Percentiles rank a stretch among this genome's conserved stretches.
Conservation (phyloP, 1,140 invertebrate species). For the Zaprionus capensis region DNA sequence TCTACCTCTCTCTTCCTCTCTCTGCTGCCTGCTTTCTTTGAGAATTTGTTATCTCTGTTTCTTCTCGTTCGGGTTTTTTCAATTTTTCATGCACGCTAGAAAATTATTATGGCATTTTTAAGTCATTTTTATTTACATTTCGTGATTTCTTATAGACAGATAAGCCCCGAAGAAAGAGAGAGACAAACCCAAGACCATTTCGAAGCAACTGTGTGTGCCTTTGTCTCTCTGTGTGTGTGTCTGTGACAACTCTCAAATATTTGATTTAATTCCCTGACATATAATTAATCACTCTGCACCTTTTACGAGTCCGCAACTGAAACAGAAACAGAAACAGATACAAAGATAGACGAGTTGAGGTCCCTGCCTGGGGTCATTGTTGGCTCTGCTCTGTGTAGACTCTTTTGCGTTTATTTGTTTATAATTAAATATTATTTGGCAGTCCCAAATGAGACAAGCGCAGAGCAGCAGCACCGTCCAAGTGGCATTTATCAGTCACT, state of each 20-base stretch:
- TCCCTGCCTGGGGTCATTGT: slow-evolving; percentile 17
- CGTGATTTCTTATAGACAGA: slow-evolving; percentile 72
- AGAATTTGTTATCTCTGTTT: slow-evolving; percentile 69
- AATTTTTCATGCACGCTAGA: slow-evolving; percentile 70
- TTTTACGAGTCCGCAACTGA: slow-evolving; percentile 52
- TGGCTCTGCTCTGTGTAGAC: background rate
- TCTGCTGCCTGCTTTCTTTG: slow-evolving; percentile 33
- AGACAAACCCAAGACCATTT: background rate
- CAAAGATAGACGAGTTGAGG: background rate
- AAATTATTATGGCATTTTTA: slow-evolving; percentile 77
- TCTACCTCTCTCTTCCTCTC: slow-evolving; percentile 23
- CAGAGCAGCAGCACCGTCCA: slow-evolving; percentile 35
- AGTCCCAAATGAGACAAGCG: slow-evolving; percentile 75
- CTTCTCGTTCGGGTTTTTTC: slow-evolving; percentile 55
- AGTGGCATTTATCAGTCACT: slow-evolving; percentile 79
- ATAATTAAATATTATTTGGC: slow-evolving; percentile 83
- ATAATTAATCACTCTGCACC: slow-evolving; percentile 81
- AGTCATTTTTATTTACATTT: slow-evolving; percentile 83
- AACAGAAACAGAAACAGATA: background rate
- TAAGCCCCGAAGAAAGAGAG: slow-evolving; percentile 36
- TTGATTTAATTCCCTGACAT: slow-evolving; percentile 83
- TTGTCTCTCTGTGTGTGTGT: slow-evolving; percentile 2
- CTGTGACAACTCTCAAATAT: slow-evolving; percentile 76
- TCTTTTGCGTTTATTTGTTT: slow-evolving; percentile 74
- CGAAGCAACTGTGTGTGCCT: slow-evolving; percentile 11